Evolutionary conservation across 2,113 vertebrate genomes (phyloP), one percentile per base, ranked within the genome.

Genomic region (Labrus mixtus): DNA sequence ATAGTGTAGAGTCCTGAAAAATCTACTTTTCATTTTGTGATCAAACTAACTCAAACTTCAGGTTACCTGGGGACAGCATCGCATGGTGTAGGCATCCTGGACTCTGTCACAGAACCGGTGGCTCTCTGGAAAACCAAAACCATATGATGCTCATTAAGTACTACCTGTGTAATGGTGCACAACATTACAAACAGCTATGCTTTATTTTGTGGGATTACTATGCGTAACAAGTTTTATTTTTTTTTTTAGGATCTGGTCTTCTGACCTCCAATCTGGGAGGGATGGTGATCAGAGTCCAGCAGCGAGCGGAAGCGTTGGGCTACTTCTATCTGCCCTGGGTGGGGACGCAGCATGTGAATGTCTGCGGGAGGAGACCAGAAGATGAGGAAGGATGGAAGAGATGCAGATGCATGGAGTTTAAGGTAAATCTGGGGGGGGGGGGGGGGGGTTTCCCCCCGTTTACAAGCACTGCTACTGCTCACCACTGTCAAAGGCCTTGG

Each of bases 401-500:
- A 60, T 8, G 4, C 13, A 61, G 33, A 25, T 5, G 33, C 17
- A 19, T 36, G 2, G 7, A 53, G 17, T 4, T 16, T 50, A 11
- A 39, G 51, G 62, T 70, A 56, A 58, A 57, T 22, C 4, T 33
- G 29, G 29, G 29, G 29, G 29, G 29, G 29, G 29, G 29, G 29
- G 29, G 29, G 29, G 29, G 29, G 29, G 29, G 1, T 3, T 25
- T 25, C n/a, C n/a, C 55, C 55, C 25, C 36, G 0, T 51, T 29
- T 1, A 10, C 1, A 9, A 15, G 13, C 13, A 16, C 54, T 37
- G 51, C 43, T 19, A 51, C 20, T 75, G 79, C 96, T 86, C 87
- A 99, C 98, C 98, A 0, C 96, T 97, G 88, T 99, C 98, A 69
- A 99, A 99, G 73, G 98, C 98, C 90, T 95, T 98, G 11, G 98